phyloP scores from a whole-genome alignment of 1,140 invertebrate species.

The Trachymyrmex septentrionalis region DNA sequence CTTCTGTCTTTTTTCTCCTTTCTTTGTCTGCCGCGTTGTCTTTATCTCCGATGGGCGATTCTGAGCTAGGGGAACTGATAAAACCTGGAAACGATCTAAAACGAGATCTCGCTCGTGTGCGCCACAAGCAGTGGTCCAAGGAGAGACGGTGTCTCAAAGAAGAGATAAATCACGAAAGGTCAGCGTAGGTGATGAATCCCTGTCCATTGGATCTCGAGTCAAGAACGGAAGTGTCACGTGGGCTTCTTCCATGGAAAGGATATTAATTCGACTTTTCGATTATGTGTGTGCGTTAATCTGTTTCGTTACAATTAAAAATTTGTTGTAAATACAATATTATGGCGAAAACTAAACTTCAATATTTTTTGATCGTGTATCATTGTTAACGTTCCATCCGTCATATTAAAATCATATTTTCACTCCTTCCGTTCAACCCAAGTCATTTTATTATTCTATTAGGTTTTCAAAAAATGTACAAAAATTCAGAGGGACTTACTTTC shows the following conservation, averaged over 20 bases:
- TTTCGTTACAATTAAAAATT: background rate
- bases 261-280: background rate
- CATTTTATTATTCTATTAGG: no score
- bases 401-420: no score
- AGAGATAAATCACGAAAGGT: slow-evolving; percentile 56
- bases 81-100: slow-evolving; percentile 37
- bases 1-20: slow-evolving; percentile 25
- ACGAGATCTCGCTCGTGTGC: slow-evolving; percentile 43
- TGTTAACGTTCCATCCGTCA: background rate
- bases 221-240: background rate
- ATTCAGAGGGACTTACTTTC: no score
- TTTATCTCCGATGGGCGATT: slow-evolving; percentile 34
- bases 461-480: no score
- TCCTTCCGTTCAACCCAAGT: no score
- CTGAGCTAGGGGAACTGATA: slow-evolving; percentile 1
- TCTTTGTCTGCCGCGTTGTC: slow-evolving; percentile 47
- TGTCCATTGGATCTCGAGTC: slow-evolving; percentile 32
- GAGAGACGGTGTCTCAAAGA: slow-evolving; percentile 16
- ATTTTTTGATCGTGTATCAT: background rate
- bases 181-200: slow-evolving; percentile 56
- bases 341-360: background rate
- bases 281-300: background rate
- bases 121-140: background rate
- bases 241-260: background rate
- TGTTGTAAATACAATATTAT: background rate